These are phyloP conservation scores for Sandelia bainsii DNA, from an alignment of 2,797 vertebrate species.

Conservation along the genomic window DNA sequence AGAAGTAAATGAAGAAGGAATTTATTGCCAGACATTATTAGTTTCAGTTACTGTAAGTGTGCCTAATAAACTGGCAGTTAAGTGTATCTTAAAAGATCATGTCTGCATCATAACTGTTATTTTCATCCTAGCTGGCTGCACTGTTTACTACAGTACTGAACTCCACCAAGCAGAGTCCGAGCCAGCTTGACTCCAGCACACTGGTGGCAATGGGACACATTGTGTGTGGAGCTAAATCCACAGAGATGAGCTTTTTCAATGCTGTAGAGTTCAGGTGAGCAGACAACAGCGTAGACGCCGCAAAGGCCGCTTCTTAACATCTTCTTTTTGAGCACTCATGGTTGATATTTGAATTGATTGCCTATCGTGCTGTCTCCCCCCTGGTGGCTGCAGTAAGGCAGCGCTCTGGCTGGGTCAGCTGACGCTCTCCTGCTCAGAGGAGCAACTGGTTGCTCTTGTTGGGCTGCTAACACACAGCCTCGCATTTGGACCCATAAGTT, in stretches of 20 bases:
- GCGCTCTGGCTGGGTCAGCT: slow-evolving; percentile 83
- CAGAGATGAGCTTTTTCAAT: slow-evolving; percentile 79
- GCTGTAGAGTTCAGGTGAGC: slow-evolving; percentile 85
- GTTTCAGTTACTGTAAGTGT: background rate
- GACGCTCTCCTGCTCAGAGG: slow-evolving; percentile 81
- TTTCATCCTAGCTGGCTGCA: slow-evolving; percentile 71
- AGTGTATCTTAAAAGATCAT: background rate
- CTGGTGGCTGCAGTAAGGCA: slow-evolving; percentile 81
- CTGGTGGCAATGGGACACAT: slow-evolving; percentile 84
- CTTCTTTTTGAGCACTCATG: background rate
- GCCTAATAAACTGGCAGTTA: background rate
- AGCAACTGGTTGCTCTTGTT: slow-evolving; percentile 78
- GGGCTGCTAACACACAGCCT: slow-evolving; percentile 75
- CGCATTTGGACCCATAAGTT: slow-evolving; percentile 81
- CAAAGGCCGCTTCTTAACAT: background rate
- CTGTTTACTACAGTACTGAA: slow-evolving; percentile 77
- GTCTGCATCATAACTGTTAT: slow-evolving; percentile 14
- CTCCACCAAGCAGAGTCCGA: slow-evolving; percentile 74
- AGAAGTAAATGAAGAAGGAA: background rate
- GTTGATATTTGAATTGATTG: background rate
- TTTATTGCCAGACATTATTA: background rate
- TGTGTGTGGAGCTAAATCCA: slow-evolving; percentile 81
- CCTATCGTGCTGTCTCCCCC: slow-evolving; percentile 48
- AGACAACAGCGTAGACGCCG: background rate
- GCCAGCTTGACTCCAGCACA: slow-evolving; percentile 82